phyloP scores from a whole-genome alignment of 2,113 vertebrate species.

The Rattus rattus region DNA sequence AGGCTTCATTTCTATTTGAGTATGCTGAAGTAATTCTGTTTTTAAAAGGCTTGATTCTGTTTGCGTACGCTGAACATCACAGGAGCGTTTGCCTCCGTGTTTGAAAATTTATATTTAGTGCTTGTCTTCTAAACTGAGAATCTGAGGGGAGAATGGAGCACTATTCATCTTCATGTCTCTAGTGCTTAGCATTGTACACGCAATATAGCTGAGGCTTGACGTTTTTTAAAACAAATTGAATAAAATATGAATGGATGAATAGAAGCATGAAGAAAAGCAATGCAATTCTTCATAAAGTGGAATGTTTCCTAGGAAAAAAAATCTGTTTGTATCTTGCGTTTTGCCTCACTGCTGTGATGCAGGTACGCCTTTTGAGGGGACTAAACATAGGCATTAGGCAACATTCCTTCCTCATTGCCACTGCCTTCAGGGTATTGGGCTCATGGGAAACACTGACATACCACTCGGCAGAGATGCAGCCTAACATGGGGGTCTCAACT shows the following conservation, averaged over 20 bases:
- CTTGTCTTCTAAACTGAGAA: not conserved
- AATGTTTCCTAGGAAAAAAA: not conserved
- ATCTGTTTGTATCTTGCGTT: no score
- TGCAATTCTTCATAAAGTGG: not conserved
- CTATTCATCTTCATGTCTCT: slow-evolving; percentile 5
- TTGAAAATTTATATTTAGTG: not conserved
- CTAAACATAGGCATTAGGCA: no score
- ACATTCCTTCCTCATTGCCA: no score
- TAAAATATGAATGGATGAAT: not conserved
- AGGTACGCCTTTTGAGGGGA: no score
- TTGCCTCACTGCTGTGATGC: no score
- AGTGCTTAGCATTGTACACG: not conserved
- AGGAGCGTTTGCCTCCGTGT: not conserved
- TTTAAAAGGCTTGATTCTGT: not conserved
- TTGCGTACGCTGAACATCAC: not conserved
- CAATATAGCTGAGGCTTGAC: not conserved
- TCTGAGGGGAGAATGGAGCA: not conserved
- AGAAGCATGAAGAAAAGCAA: not conserved
- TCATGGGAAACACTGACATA: no score
- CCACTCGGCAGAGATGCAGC: no score
- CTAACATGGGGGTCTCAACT: no score
- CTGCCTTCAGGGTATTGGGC: no score
- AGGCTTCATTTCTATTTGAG: not conserved
- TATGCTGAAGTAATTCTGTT: not conserved
- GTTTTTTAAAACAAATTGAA: slow-evolving; percentile 26